A percentile compares a stretch with the other conserved stretches of the same genome.
These are phyloP conservation scores for Heterocephalus glaber DNA, from an alignment of 2,113 vertebrate genomes.

Conservation along the genomic window DNA sequence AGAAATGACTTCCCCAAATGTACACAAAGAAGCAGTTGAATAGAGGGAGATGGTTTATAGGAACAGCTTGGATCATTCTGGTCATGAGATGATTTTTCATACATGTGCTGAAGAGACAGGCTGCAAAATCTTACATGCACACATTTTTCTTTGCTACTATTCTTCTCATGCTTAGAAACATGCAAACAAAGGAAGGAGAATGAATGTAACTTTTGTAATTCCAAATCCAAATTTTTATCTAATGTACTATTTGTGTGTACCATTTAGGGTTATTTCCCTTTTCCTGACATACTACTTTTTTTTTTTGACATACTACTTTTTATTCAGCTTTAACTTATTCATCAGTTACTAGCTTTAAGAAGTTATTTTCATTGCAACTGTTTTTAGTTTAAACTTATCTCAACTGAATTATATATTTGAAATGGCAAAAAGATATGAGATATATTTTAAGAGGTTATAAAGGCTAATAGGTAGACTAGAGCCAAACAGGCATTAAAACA, in stretches of 20 bases:
- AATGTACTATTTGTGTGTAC: not conserved
- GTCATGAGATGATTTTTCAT: not conserved
- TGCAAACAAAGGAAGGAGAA: not conserved
- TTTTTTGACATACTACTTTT: not conserved
- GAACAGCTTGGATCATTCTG: constrained; percentile 20
- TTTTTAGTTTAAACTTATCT: not conserved
- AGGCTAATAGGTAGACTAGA: not conserved
- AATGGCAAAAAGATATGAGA: not conserved
- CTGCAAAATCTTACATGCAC: not conserved
- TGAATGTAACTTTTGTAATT: not conserved
- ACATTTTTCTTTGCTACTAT: not conserved
- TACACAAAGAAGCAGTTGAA: constrained; percentile 43
- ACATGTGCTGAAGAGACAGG: not conserved
- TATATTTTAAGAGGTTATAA: constrained; percentile 30
- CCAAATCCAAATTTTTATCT: not conserved
- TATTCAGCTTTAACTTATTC: not conserved
- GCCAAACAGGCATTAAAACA: not conserved
- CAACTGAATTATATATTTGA: not conserved
- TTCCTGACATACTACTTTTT: not conserved
- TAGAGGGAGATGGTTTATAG: constrained; percentile 26
- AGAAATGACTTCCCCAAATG: constrained; percentile 49
- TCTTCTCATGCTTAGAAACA: not conserved
- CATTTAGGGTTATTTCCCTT: not conserved
- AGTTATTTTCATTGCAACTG: not conserved
- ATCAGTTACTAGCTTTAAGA: constrained; percentile 22